A percentile compares a stretch with the other conserved stretches of the same genome.
phyloP scores from a whole-genome alignment of 2,797 vertebrate genomes.

The Anas bahamensis region DNA sequence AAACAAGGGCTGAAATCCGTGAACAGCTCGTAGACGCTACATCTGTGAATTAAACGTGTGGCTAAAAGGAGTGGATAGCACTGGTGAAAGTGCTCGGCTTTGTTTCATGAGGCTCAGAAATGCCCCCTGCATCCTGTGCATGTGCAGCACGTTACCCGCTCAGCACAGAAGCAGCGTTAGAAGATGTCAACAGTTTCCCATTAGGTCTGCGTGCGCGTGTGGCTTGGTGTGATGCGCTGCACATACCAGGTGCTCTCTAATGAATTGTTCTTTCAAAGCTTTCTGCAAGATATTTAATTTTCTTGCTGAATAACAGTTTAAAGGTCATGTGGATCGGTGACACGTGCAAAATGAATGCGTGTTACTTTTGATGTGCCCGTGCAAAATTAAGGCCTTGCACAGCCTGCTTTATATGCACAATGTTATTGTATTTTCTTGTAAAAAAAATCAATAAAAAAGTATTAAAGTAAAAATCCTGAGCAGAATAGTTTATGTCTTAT shows the following conservation, averaged over 20 bases:
- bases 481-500: conserved; percentile 48
- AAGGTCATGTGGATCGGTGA: not conserved
- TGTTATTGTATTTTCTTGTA: conserved; percentile 19
- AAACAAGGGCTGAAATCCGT: not conserved
- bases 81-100: not conserved
- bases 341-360: not conserved
- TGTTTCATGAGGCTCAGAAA: not conserved
- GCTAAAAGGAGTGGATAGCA: not conserved
- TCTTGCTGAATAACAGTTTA: conserved; percentile 32
- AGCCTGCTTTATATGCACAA: conserved; percentile 19
- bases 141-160: fast-evolving
- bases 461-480: conserved; percentile 40
- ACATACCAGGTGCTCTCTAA: not conserved
- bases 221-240: not conserved
- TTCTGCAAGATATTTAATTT: conserved; percentile 35
- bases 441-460: conserved; percentile 21
- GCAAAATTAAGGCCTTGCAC: not conserved
- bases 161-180: fast-evolving
- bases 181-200: not conserved
- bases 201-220: not conserved
- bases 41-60: not conserved
- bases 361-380: not conserved
- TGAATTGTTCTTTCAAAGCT: not conserved
- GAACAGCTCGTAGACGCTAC: fast-evolving
- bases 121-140: not conserved